These are phyloP conservation scores for Chelonia mydas DNA, from an alignment of 2,797 vertebrate species.

Conservation along the genomic window DNA sequence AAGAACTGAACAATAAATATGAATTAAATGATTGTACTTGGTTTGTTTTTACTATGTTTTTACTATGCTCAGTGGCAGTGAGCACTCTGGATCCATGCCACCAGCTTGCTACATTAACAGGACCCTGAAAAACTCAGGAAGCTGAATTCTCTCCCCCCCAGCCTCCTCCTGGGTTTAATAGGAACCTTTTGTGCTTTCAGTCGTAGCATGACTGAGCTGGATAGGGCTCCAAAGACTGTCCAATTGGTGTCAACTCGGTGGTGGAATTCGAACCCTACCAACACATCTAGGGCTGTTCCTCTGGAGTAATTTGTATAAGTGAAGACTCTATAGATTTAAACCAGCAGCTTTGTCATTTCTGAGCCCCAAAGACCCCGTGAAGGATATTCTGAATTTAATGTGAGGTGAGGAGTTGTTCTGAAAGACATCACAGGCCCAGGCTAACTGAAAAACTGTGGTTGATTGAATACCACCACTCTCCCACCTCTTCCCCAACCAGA, in stretches of 20 bases:
- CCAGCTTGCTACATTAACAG: conserved; percentile 28
- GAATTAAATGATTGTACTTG: not conserved
- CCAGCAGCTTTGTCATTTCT: not conserved
- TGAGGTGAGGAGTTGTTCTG: not conserved
- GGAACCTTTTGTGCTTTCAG: conserved; percentile 27
- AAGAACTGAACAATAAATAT: conserved; percentile 15
- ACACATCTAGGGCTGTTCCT: accelerated
- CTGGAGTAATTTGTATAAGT: not conserved
- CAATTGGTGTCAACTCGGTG: not conserved
- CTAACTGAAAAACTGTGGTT: not conserved
- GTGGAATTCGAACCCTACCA: not conserved
- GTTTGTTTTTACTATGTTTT: not conserved
- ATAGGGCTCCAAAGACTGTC: not conserved
- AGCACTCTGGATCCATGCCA: not conserved
- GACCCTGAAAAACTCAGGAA: not conserved
- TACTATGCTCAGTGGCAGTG: not conserved
- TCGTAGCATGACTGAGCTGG: not conserved
- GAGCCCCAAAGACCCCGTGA: accelerated
- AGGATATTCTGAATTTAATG: not conserved
- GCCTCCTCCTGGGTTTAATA: not conserved
- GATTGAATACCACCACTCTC: accelerated
- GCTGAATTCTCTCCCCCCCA: conserved; percentile 14
- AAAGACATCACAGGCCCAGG: not conserved
- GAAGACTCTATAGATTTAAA: not conserved
- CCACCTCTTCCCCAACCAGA: accelerated